A percentile compares a stretch with the other conserved stretches of the same genome.
phyloP scores from a whole-genome alignment of 2,797 vertebrate genomes.

The Choloepus didactylus region DNA sequence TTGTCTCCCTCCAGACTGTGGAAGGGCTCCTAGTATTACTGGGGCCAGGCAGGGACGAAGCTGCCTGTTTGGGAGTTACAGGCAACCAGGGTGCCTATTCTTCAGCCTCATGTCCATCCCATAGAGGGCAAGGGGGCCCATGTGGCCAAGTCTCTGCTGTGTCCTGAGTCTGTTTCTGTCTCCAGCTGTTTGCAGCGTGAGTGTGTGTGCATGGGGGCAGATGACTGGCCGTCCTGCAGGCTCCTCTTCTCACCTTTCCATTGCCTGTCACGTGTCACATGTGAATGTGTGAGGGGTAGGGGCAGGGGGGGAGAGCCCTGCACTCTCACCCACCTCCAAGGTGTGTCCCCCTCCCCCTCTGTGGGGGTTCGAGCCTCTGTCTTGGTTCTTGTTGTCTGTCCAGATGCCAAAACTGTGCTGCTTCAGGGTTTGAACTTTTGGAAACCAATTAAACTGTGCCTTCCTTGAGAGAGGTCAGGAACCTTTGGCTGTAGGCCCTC shows the following conservation, averaged over 20 bases:
- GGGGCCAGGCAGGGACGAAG: constrained; percentile 39
- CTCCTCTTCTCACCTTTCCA: not conserved
- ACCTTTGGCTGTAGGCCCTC: constrained; percentile 53
- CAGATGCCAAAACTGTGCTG: constrained; percentile 78
- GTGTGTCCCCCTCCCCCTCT: constrained; percentile 8
- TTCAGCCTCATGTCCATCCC: not conserved
- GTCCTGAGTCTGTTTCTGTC: not conserved
- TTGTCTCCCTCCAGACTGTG: not conserved
- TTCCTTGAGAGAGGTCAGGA: constrained; percentile 74
- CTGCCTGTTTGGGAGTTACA: not conserved
- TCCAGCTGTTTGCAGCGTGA: not conserved
- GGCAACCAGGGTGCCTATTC: not conserved
- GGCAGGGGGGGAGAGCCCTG: not conserved
- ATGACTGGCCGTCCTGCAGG: not conserved
- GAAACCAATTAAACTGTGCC: constrained; percentile 83
- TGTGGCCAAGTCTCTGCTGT: not conserved
- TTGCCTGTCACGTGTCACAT: not conserved
- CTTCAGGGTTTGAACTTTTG: constrained; percentile 71
- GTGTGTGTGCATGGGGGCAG: not conserved
- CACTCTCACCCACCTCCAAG: not conserved
- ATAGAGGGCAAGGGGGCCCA: not conserved
- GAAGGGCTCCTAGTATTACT: constrained; percentile 50
- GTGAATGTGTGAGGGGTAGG: not conserved
- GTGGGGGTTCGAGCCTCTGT: constrained; percentile 35
- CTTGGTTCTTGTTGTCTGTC: constrained; percentile 58